phyloP scores from a whole-genome alignment of 2,888 invertebrate species.

The Malthinus seriepunctatus region DNA sequence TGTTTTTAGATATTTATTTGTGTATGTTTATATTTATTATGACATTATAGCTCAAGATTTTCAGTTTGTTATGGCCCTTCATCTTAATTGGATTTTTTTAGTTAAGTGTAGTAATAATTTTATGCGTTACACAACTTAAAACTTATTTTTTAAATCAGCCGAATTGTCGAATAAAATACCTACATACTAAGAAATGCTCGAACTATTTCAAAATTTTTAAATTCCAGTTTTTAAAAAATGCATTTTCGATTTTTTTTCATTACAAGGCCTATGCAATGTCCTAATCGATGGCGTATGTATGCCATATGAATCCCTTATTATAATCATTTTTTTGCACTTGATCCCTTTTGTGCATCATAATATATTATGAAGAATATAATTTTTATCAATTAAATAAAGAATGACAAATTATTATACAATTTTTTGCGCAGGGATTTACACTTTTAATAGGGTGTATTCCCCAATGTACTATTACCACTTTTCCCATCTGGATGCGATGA shows the following conservation, averaged over 20 bases:
- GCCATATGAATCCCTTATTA: too few species aligned
- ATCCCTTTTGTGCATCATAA: too few species aligned
- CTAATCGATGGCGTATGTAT: too few species aligned
- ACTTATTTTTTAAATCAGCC: too few species aligned
- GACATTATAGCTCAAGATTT: conserved; percentile 48
- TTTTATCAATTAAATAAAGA: conserved; percentile 46
- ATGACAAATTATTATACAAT: conserved; percentile 48
- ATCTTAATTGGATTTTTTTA: conserved; percentile 51
- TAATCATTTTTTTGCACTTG: too few species aligned
- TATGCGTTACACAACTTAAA: neutral
- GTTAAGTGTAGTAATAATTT: conserved; percentile 1
- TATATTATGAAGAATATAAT: conserved; percentile 32
- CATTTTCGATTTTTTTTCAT: too few species aligned
- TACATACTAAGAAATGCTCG: too few species aligned
- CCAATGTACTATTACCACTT: conserved; percentile 44
- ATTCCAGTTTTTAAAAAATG: too few species aligned
- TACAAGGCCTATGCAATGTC: too few species aligned
- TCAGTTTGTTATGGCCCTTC: conserved; percentile 48
- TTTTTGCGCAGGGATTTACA: conserved; percentile 45
- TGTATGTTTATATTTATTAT: conserved; percentile 44
- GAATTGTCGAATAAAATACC: too few species aligned
- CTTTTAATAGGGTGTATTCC: conserved; percentile 50
- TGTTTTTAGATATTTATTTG: conserved; percentile 41
- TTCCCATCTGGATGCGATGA: conserved; percentile 37
- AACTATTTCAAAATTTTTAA: too few species aligned